Base-by-base conservation (phyloP, 2,113 vertebrate genomes). In the Actinemys pallida region DNA sequence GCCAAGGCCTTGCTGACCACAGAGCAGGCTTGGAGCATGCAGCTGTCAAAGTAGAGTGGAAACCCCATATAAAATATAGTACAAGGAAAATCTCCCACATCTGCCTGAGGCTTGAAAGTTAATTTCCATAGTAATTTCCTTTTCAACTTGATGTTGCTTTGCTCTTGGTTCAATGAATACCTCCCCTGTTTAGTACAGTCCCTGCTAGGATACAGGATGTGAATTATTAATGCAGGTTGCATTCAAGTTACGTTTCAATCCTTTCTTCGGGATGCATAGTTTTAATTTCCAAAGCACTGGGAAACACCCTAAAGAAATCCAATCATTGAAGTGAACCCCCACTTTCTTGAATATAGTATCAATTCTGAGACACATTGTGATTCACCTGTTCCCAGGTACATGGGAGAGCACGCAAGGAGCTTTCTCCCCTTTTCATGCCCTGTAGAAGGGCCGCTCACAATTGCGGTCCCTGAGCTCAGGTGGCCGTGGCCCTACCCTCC, bases 101-200 rank as follows among this genome's bases (percentile, higher is more conserved):
- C 87, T 96, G 97, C 96, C 96, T 95, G 92, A 31, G 96, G 96
- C 95, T 97, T 95, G 80, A 82, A 96, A 97, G 94, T 92, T 97
- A 42, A 97, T 97, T 97, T 97, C 95, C 97, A 97, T 96, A 96
- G 96, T 95, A 96, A 97, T 97, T 97, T 97, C 95, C 96, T 96
- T 95, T 94, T 96, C 90, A 91, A 97, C 83, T 88, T 97, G 95
- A 97, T 95, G 72, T 94, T 96, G 89, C 94, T 95, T 95, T 96
- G 90, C 95, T 96, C 92, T 90, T 84, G 82, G 90, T 96, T 96
- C 94, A 96, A 95, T 97, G 97, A 97, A 97, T 95, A 95, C 95
- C 90, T 95, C 42, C 78, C 85, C 92, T 97, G 95, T 97, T 95
- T 82, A 62, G 93, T 89, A 83, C 97, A 96, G 96, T 95, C 96